Conservation (phyloP, 2,113 vertebrate species). For the Thinocorus orbignyianus region DNA sequence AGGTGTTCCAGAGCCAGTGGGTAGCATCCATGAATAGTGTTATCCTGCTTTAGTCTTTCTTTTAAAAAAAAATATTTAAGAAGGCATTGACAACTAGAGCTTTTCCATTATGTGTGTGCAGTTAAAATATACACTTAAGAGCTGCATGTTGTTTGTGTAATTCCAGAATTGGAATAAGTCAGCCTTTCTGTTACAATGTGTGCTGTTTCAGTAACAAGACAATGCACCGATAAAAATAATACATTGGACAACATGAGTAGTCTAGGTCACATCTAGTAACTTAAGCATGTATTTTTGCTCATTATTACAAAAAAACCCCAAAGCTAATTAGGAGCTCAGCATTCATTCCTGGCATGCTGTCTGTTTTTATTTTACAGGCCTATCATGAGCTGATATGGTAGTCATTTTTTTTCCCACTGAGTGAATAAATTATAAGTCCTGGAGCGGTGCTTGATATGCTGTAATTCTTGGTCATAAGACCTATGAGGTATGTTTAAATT, state of each 20-base stretch:
- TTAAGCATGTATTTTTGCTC: neutral
- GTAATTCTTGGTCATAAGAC: neutral
- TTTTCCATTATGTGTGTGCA: neutral
- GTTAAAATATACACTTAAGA: neutral
- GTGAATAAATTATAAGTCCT: neutral
- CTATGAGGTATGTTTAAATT: neutral
- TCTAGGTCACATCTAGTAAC: neutral
- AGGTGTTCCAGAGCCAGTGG: neutral
- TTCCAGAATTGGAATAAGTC: neutral
- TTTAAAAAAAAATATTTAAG: neutral
- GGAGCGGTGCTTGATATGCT: neutral
- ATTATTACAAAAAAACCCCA: neutral
- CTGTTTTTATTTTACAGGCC: constrained; percentile 5
- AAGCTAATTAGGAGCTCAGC: neutral
- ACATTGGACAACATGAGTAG: neutral
- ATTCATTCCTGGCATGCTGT: neutral
- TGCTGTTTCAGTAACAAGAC: neutral
- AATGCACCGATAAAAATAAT: neutral
- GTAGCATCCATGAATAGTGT: neutral
- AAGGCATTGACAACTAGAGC: neutral
- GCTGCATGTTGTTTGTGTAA: neutral
- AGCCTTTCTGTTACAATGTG: neutral
- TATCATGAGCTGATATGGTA: neutral
- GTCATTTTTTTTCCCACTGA: neutral
- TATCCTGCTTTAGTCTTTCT: neutral